These are phyloP conservation scores for Temnothorax rugatulus DNA, from an alignment of 2,888 invertebrate species.

Conservation along the genomic window DNA sequence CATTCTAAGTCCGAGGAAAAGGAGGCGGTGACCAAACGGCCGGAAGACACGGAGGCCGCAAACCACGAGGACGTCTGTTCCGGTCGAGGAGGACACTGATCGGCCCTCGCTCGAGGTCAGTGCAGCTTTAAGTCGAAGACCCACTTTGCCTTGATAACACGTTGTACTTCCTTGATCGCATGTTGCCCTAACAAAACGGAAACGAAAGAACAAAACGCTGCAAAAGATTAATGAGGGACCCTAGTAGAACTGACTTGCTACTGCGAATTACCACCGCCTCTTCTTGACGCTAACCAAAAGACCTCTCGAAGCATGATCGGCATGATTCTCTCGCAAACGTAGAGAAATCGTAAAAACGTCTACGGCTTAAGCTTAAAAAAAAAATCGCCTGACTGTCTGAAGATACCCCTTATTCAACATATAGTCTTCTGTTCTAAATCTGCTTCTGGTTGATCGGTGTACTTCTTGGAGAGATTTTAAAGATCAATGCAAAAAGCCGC, in stretches of 20 bases:
- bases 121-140: slow-evolving; percentile 60
- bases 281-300: slow-evolving; percentile 37
- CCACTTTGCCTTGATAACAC: slow-evolving; percentile 43
- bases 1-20: neutral
- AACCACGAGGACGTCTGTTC: slow-evolving; percentile 32
- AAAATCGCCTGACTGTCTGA: neutral
- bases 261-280: neutral
- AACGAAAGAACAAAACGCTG: slow-evolving; percentile 11
- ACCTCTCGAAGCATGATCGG: slow-evolving; percentile 5
- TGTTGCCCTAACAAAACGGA: slow-evolving; percentile 44
- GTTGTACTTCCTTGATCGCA: slow-evolving; percentile 44
- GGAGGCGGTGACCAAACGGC: slow-evolving; percentile 10
- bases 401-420: neutral
- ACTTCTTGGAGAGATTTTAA: neutral
- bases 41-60: slow-evolving; percentile 23
- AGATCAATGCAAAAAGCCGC: neutral
- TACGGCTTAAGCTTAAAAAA: slow-evolving; percentile 19
- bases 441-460: slow-evolving; percentile 13
- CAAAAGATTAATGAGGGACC: slow-evolving; percentile 15
- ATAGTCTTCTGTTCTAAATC: slow-evolving; percentile 16
- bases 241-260: slow-evolving; percentile 15
- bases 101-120: slow-evolving; percentile 77
- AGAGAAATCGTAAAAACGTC: neutral
- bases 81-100: slow-evolving; percentile 65
- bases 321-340: neutral